Evolutionary conservation across 2,797 vertebrate genomes (phyloP).

Genomic region (Denticeps clupeoides): DNA sequence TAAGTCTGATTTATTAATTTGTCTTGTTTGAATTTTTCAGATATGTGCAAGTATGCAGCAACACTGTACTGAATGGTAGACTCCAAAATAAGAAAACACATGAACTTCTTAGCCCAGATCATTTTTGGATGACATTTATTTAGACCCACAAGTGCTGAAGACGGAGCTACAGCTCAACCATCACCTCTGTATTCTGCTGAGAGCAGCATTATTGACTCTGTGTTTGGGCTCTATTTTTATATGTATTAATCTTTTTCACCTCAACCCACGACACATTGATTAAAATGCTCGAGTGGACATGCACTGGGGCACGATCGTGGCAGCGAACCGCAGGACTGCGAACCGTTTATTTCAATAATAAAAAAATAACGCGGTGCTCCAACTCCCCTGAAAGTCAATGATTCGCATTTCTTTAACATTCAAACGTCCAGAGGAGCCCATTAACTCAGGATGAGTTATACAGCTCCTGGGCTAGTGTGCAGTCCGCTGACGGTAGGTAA

Average conservation of each 20-base stretch:
- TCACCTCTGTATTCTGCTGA: slow-evolving; percentile 7
- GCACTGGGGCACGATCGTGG: too few relatives aligned
- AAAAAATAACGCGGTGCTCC: too few relatives aligned
- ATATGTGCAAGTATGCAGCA: too few relatives aligned
- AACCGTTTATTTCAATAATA: slow-evolving; percentile 26
- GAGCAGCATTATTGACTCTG: not conserved
- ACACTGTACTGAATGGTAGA: too few relatives aligned
- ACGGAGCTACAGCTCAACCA: slow-evolving; percentile 21
- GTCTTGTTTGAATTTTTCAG: too few relatives aligned
- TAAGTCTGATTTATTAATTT: slow-evolving; percentile 11
- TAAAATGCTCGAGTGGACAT: not conserved
- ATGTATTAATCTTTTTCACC: slow-evolving; percentile 1
- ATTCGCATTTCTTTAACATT: slow-evolving; percentile 18
- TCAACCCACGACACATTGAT: not conserved
- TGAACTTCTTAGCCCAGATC: slow-evolving; percentile 38
- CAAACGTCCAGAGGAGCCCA: slow-evolving; percentile 23
- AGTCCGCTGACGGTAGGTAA: too few relatives aligned
- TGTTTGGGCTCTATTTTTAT: not conserved
- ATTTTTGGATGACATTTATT: too few relatives aligned
- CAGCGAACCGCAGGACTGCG: too few relatives aligned
- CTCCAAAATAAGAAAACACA: too few relatives aligned
- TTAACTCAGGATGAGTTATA: slow-evolving; percentile 25
- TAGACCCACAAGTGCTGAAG: too few relatives aligned
- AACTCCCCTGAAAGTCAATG: slow-evolving; percentile 13
- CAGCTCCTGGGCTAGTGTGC: too few relatives aligned